Conservation (phyloP, 2,888 invertebrate species). For the Pasiphila rectangulata region DNA sequence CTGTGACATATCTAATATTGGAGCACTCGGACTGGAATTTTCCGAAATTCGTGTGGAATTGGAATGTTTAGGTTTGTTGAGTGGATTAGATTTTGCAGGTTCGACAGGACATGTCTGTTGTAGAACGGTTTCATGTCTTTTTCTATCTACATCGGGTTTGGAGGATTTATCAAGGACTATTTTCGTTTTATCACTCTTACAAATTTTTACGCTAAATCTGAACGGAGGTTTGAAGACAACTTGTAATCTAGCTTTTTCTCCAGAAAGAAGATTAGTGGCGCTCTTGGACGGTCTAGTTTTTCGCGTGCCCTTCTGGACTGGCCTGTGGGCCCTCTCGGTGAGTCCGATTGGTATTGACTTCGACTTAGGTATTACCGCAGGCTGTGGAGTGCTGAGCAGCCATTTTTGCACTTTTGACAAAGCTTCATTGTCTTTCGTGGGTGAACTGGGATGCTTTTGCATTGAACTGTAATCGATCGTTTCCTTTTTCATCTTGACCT, state of each 20-base stretch:
- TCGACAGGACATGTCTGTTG: conserved; percentile 49
- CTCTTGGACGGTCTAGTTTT: conserved; percentile 84
- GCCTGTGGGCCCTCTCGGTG: conserved; percentile 74
- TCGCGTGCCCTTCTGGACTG: conserved; percentile 75
- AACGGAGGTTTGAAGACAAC: conserved; percentile 94
- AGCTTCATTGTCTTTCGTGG: conserved; percentile 79
- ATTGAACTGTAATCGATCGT: conserved; percentile 89
- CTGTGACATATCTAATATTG: conserved; percentile 51
- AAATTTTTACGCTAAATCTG: conserved; percentile 90
- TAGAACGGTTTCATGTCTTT: conserved; percentile 53
- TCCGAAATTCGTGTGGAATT: conserved; percentile 52
- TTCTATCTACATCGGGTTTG: conserved; percentile 71
- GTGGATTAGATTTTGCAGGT: conserved; percentile 50
- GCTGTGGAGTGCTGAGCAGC: conserved; percentile 87
- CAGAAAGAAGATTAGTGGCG: conserved; percentile 84
- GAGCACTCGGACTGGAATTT: conserved; percentile 37
- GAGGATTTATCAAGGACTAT: conserved; percentile 81
- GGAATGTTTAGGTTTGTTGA: conserved; percentile 57
- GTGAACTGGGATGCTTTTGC: conserved; percentile 81
- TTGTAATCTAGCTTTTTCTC: conserved; percentile 87
- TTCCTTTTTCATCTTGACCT: conserved; percentile 84
- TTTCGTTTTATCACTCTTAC: conserved; percentile 85
- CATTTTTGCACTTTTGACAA: conserved; percentile 92
- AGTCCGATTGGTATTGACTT: conserved; percentile 91
- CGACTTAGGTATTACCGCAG: conserved; percentile 86